Evolutionary conservation across 2,113 vertebrate species (phyloP), one percentile per base, ranked within the genome.

Genomic region (Eubucco bourcierii): DNA sequence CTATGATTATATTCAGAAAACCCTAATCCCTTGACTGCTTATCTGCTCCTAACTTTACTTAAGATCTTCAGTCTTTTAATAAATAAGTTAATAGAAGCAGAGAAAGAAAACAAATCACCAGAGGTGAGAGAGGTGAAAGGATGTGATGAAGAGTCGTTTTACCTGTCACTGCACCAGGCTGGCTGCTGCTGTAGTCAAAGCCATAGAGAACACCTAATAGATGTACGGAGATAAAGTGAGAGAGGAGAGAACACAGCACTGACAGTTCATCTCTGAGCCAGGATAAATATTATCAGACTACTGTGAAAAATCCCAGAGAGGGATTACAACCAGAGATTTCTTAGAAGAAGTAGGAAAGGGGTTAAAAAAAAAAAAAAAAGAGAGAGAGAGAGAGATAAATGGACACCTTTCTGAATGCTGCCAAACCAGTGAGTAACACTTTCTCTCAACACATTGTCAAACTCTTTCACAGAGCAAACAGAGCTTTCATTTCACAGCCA

Each of bases 211-310:
- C 85, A 93, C 66, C 94, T 90, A 58, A 90, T 68, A 92, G 94
- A 93, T 95, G 84, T 73, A 84, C 75, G 81, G 61, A 94, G 90
- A 96, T 91, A 94, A 89, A 93, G 85, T 24, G 75, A 65, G 75
- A 82, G 60, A 61, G 66, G 34, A 85, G 75, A 93, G 81, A 90
- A 47, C 79, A 84, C 91, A 56, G 78, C 75, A 84, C 67, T 93
- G 94, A 81, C 96, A 90, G 91, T 78, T 93, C 91, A 95, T 88
- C 88, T 97, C 95, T 94, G 92, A 97, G 96, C 95, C 97, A 97
- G 96, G 92, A 97, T 97, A 98, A 98, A 98, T 98, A 98, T 98
- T 98, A 97, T 98, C 98, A 97, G 96, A 96, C 97, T 95, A 94
- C 96, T 98, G 98, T 97, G 97, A 98, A 98, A 95, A 98, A 98